Percentiles rank a stretch among this genome's conserved stretches.
phyloP scores from a whole-genome alignment of 1,140 invertebrate species.

The Grapholita molesta region DNA sequence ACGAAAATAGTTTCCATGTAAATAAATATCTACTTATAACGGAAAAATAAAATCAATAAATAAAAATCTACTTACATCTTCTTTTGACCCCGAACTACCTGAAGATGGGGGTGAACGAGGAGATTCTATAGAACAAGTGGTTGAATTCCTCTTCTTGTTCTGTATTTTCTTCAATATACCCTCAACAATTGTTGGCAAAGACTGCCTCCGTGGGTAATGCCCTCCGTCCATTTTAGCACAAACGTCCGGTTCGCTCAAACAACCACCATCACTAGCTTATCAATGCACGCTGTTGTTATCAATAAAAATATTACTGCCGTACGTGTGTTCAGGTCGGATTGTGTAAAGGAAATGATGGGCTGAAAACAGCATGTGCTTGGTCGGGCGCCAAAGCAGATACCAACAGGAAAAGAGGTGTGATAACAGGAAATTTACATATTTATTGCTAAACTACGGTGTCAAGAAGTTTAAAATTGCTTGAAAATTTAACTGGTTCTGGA shows the following conservation, averaged over 20 bases:
- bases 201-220: constrained; percentile 26
- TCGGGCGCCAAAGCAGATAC: constrained; percentile 35
- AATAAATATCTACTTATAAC: constrained; percentile 23
- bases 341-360: constrained; percentile 54
- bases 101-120: constrained; percentile 34
- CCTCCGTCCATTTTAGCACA: constrained; percentile 22
- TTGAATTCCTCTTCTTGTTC: constrained; percentile 32
- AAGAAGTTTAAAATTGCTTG: background rate
- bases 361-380: constrained; percentile 31
- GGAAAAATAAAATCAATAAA: constrained; percentile 7
- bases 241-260: constrained; percentile 33
- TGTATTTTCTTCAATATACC: constrained; percentile 28
- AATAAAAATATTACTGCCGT: constrained; percentile 29
- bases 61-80: constrained; percentile 35
- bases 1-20: constrained; percentile 3
- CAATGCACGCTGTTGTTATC: constrained; percentile 27
- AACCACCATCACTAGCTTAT: constrained; percentile 23
- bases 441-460: background rate
- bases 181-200: constrained; percentile 39
- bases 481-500: background rate
- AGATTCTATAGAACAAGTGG: constrained; percentile 31
- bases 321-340: constrained; percentile 51
- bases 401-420: constrained; percentile 50
- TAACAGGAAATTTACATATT: constrained; percentile 41
- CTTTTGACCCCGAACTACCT: constrained; percentile 9